A percentile compares a stretch with the other conserved stretches of the same genome.
Evolutionary conservation across 1,140 invertebrate species (phyloP).

Genomic region (Chelonus insularis): DNA sequence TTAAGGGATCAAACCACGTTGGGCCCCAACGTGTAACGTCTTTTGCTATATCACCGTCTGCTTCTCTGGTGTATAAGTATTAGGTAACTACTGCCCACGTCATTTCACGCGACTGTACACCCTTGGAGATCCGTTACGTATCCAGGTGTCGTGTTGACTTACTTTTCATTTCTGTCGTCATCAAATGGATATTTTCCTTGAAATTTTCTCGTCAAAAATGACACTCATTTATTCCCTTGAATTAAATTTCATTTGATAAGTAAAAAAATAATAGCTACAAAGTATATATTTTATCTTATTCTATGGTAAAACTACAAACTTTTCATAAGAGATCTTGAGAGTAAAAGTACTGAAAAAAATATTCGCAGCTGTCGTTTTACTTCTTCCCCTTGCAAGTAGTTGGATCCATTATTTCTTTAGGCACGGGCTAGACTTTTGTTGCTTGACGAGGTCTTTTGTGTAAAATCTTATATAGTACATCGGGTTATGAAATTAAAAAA

Average conservation of each 20-base stretch:
- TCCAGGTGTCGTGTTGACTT: slow-evolving; percentile 2
- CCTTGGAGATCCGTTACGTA: slow-evolving; percentile 2
- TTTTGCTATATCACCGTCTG: slow-evolving; percentile 21
- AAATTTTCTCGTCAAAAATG: too few species aligned
- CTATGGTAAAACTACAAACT: not conserved
- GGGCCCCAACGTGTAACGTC: slow-evolving; percentile 22
- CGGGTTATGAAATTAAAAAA: slow-evolving; percentile 22
- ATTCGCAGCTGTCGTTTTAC: slow-evolving; percentile 36
- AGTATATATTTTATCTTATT: not conserved
- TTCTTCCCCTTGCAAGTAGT: slow-evolving; percentile 8
- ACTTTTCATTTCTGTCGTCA: too few species aligned
- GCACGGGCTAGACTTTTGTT: slow-evolving; percentile 37
- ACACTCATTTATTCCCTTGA: too few species aligned
- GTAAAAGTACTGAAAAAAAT: slow-evolving; percentile 30
- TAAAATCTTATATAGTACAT: not conserved
- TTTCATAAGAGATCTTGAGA: slow-evolving; percentile 31
- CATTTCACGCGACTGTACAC: not conserved
- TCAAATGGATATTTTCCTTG: too few species aligned
- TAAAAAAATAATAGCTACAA: too few species aligned
- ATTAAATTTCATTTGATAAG: too few species aligned
- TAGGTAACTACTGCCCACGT: not conserved
- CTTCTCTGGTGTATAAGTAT: slow-evolving; percentile 7
- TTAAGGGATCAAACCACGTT: slow-evolving; percentile 20
- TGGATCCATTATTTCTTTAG: slow-evolving; percentile 18
- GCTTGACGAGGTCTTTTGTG: slow-evolving; percentile 20